Evolutionary conservation across 2,113 vertebrate species (phyloP).

Genomic region (Martes martes): DNA sequence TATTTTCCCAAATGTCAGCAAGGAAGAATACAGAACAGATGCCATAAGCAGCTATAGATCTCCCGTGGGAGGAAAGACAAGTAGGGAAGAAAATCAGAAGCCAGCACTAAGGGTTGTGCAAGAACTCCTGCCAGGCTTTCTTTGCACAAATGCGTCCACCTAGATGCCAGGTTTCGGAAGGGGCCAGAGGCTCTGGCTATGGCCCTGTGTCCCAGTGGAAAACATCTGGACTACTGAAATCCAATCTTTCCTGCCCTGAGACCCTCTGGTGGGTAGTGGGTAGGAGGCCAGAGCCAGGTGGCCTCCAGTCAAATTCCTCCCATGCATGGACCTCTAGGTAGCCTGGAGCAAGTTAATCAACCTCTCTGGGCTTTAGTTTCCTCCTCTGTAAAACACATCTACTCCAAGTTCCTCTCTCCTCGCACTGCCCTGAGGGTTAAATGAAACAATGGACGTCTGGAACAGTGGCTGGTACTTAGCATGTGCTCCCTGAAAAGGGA

Average conservation of each 20-base stretch:
- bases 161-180: background rate
- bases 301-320: background rate
- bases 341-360: background rate
- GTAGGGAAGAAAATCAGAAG: background rate
- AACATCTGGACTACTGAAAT: background rate
- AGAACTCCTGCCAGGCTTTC: fast-evolving
- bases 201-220: background rate
- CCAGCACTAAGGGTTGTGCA: too few relatives aligned
- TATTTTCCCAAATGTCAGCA: background rate
- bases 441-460: background rate
- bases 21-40: background rate
- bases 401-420: background rate
- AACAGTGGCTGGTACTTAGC: background rate
- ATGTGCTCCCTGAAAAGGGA: background rate
- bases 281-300: background rate
- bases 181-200: fast-evolving
- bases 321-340: background rate
- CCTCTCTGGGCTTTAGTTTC: background rate
- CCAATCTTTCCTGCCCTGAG: fast-evolving
- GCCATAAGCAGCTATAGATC: background rate
- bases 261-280: fast-evolving
- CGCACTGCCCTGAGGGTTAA: background rate
- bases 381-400: background rate
- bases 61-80: background rate
- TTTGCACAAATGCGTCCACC: fast-evolving